These are phyloP conservation scores for Uropetala carovei DNA, from an alignment of 2,888 invertebrate species.

Conservation along the genomic window DNA sequence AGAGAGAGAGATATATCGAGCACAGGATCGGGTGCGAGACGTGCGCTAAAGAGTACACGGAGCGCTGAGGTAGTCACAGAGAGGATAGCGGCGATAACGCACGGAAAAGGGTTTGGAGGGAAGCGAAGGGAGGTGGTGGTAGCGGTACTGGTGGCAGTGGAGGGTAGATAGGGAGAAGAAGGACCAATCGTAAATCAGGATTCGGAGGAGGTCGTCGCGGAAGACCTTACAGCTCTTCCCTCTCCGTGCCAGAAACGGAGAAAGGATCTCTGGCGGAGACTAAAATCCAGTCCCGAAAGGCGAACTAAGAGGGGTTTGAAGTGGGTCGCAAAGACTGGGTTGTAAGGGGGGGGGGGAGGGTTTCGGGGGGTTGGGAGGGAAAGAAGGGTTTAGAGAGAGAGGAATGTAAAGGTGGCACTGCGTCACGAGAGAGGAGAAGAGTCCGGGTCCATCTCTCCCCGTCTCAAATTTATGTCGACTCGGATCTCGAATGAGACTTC, in stretches of 20 bases:
- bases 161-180: neutral
- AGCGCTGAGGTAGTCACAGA: too few relatives aligned
- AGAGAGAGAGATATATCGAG: too few relatives aligned
- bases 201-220: neutral
- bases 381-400: neutral
- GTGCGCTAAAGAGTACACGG: too few relatives aligned
- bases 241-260: slow-evolving; percentile 38
- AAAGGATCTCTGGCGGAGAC: neutral
- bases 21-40: too few relatives aligned
- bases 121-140: neutral
- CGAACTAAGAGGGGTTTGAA: neutral
- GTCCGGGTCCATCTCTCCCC: neutral
- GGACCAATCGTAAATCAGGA: slow-evolving; percentile 54
- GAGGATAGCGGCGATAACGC: neutral
- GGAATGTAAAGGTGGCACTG: neutral
- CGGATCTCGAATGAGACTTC: slow-evolving; percentile 43
- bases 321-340: slow-evolving; percentile 7
- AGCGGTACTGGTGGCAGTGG: neutral
- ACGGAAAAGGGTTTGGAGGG: neutral
- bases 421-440: neutral
- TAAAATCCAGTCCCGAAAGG: neutral
- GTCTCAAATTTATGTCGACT: slow-evolving; percentile 50
- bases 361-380: neutral
- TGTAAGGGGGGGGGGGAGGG: neutral
- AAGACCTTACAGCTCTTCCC: slow-evolving; percentile 45